These are phyloP conservation scores for Dasysyrphus albostriatus DNA, from an alignment of 2,888 invertebrate species.

Conservation along the genomic window DNA sequence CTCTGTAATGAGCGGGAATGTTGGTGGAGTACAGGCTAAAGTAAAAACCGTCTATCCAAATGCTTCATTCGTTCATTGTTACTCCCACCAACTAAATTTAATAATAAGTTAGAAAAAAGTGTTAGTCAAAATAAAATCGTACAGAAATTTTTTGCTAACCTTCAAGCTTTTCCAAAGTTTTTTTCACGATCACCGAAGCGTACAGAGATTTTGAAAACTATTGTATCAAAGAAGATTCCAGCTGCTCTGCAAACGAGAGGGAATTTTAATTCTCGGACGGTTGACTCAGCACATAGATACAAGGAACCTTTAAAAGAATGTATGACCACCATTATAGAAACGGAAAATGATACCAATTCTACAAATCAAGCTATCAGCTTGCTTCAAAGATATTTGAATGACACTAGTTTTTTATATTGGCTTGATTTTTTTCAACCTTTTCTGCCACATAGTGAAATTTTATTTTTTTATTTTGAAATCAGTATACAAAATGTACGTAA, in stretches of 20 bases:
- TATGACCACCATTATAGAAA: too few species aligned
- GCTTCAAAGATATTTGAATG: too few species aligned
- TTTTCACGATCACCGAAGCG: conserved; percentile 35
- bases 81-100: conserved; percentile 36
- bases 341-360: too few species aligned
- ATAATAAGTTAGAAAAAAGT: background rate
- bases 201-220: conserved; percentile 31
- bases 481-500: too few species aligned
- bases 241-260: conserved; percentile 28
- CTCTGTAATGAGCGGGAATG: conserved; percentile 18
- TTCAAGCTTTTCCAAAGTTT: background rate
- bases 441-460: too few species aligned
- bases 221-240: conserved; percentile 39
- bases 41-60: conserved; percentile 22
- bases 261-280: conserved; percentile 17
- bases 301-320: conserved; percentile 25
- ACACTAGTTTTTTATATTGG: too few species aligned
- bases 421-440: too few species aligned
- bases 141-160: conserved; percentile 15
- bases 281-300: conserved; percentile 13
- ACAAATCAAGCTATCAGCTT: too few species aligned
- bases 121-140: background rate
- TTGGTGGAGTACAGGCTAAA: conserved; percentile 21
- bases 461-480: too few species aligned
- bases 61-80: conserved; percentile 31